Percentiles rank a stretch among this genome's conserved stretches.
These are phyloP conservation scores for Rotaria magnacalcarata DNA, from an alignment of 2,888 invertebrate species.

Conservation along the genomic window DNA sequence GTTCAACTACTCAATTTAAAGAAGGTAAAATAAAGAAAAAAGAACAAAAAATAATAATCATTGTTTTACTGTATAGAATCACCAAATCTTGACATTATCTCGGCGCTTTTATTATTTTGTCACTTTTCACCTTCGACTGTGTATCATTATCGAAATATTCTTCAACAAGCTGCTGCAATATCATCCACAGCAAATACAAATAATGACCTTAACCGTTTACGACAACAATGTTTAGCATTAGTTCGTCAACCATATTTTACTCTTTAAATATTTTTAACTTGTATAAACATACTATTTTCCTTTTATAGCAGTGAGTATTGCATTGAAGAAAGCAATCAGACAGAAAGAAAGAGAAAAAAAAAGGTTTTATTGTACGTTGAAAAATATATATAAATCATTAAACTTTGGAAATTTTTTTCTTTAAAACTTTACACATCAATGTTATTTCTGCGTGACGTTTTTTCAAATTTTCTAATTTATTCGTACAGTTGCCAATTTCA, in stretches of 20 bases:
- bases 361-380: not conserved
- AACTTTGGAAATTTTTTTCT: conserved; percentile 52
- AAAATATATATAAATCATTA: not conserved
- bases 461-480: conserved; percentile 51
- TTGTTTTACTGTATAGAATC: not conserved
- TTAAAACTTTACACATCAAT: conserved; percentile 54
- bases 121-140: not conserved
- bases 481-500: conserved; percentile 52
- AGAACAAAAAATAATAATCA: not conserved
- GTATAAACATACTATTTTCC: not conserved
- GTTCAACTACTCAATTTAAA: not conserved
- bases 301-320: not conserved
- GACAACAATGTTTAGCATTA: not conserved
- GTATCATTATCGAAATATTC: not conserved
- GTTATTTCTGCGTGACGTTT: conserved; percentile 57
- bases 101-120: conserved; percentile 2
- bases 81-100: not conserved
- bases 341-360: too few species aligned
- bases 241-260: conserved; percentile 1
- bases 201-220: not conserved
- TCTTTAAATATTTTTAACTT: conserved; percentile 6
- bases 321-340: not conserved
- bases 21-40: not conserved
- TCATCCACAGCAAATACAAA: not conserved
- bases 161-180: not conserved